Percentiles rank a stretch among this genome's conserved stretches.
phyloP scores from a whole-genome alignment of 2,113 vertebrate genomes.

The Protomyctophum bolini region DNA sequence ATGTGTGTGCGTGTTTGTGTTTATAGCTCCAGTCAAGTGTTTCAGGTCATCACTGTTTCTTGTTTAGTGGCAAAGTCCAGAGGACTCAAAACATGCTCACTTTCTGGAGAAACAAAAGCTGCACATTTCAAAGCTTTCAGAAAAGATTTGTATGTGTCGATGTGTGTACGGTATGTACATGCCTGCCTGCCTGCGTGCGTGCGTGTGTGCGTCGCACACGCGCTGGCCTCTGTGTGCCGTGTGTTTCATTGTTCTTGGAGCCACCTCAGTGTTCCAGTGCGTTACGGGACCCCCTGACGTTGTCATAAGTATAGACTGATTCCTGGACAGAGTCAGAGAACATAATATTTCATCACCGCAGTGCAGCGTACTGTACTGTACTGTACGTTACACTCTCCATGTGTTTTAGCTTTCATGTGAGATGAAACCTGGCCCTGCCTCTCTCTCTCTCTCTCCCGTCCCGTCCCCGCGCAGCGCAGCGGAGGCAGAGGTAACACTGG shows the following conservation, averaged over 20 bases:
- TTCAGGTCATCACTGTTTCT: constrained; percentile 51
- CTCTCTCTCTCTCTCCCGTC: too few species aligned
- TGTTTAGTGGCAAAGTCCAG: constrained; percentile 19
- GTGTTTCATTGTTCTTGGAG: constrained; percentile 1
- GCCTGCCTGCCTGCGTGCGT: not conserved
- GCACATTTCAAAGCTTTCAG: not conserved
- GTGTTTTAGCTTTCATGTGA: constrained; percentile 55
- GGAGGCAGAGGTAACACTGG: constrained; percentile 11
- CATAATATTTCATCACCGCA: constrained; percentile 45
- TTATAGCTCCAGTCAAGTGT: constrained; percentile 21
- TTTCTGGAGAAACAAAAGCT: not conserved
- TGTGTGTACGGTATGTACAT: too few species aligned
- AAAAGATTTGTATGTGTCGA: not conserved
- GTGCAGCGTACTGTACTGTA: constrained; percentile 15
- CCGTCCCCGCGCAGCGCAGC: not conserved
- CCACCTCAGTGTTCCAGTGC: not conserved
- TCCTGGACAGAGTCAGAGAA: constrained; percentile 41
- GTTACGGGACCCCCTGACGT: constrained; percentile 24
- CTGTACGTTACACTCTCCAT: constrained; percentile 42
- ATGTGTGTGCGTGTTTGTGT: constrained; percentile 22
- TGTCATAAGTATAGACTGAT: constrained; percentile 39
- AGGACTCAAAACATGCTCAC: constrained; percentile 12
- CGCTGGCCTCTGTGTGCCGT: not conserved
- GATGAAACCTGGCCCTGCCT: constrained; percentile 34
- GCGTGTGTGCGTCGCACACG: constrained; percentile 5